Percentiles rank a stretch among this genome's conserved stretches.
phyloP scores from a whole-genome alignment of 2,797 vertebrate genomes.

The Chrosomus eos region DNA sequence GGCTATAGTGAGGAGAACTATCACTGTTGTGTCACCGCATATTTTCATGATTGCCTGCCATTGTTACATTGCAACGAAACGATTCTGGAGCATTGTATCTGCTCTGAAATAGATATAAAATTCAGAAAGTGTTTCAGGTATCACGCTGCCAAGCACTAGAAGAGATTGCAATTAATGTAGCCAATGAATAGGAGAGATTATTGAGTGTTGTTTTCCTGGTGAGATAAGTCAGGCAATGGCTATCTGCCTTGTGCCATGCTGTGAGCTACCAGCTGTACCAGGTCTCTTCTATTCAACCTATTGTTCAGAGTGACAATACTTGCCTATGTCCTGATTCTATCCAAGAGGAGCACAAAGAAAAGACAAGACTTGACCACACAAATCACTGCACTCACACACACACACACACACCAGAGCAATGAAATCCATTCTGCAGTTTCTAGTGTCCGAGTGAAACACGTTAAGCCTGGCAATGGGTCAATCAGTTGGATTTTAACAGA shows the following conservation, averaged over 20 bases:
- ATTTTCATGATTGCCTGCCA: slow-evolving; percentile 27
- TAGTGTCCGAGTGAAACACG: background rate
- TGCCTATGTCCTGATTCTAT: slow-evolving; percentile 50
- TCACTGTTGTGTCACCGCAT: background rate
- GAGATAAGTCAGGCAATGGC: slow-evolving; percentile 40
- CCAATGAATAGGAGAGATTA: slow-evolving; percentile 33
- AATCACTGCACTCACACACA: slow-evolving; percentile 22
- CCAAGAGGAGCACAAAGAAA: slow-evolving; percentile 32
- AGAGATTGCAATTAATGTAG: slow-evolving; percentile 32
- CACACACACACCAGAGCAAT: slow-evolving; percentile 23
- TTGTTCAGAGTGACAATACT: slow-evolving; percentile 34
- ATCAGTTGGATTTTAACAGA: slow-evolving; percentile 20
- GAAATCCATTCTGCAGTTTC: slow-evolving; percentile 33
- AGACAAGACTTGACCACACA: slow-evolving; percentile 37
- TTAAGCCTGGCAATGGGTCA: slow-evolving; percentile 16
- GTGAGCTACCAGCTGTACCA: slow-evolving; percentile 58
- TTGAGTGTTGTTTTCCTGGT: slow-evolving; percentile 18
- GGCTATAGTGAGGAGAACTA: slow-evolving; percentile 11
- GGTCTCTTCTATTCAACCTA: slow-evolving; percentile 51
- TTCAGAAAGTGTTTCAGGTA: background rate
- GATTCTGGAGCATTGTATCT: background rate
- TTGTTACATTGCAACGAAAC: slow-evolving; percentile 18
- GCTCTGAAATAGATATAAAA: slow-evolving; percentile 17
- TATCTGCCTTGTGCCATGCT: slow-evolving; percentile 47
- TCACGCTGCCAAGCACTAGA: slow-evolving; percentile 10